Conservation (phyloP, 1,140 invertebrate genomes). For the Drosophila pachea region DNA sequence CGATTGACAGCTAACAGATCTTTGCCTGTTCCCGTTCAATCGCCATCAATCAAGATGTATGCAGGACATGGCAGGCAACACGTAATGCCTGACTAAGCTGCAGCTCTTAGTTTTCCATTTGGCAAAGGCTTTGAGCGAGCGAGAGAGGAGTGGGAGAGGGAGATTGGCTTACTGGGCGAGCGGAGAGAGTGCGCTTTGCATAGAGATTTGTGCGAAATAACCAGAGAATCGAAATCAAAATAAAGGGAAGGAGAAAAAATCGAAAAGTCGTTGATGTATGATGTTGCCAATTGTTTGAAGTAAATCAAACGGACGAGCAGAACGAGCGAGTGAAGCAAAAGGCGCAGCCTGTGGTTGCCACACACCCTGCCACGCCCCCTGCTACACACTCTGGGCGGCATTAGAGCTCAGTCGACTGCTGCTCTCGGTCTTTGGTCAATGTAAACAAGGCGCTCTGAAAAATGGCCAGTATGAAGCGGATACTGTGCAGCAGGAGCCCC, state of each 20-base stretch:
- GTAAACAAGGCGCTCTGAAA: constrained; percentile 72
- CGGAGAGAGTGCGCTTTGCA: constrained; percentile 40
- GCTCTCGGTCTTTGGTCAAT: constrained; percentile 25
- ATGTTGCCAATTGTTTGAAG: constrained; percentile 77
- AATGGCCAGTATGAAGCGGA: constrained; percentile 64
- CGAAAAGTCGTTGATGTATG: constrained; percentile 72
- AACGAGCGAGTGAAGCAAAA: constrained; percentile 57
- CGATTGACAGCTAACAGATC: too few relatives aligned
- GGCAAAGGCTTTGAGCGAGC: background rate
- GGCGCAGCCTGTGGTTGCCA: constrained; percentile 57
- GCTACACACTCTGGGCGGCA: constrained; percentile 26
- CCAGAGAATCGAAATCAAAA: constrained; percentile 40
- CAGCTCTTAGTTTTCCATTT: constrained; percentile 5
- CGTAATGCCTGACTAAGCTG: constrained; percentile 5
- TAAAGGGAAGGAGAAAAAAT: constrained; percentile 10
- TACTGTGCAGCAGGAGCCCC: background rate
- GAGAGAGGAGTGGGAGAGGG: background rate
- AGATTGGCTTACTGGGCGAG: constrained; percentile 9
- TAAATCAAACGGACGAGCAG: constrained; percentile 65
- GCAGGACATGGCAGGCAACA: constrained; percentile 5
- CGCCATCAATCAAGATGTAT: constrained; percentile 1
- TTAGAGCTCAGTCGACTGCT: constrained; percentile 30
- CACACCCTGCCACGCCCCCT: constrained; percentile 29
- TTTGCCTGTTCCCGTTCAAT: too few relatives aligned
- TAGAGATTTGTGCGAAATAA: constrained; percentile 54